Percentiles rank a stretch among this genome's conserved stretches.
Conservation (phyloP, 2,797 vertebrate species). For the Anguilla obscura region DNA sequence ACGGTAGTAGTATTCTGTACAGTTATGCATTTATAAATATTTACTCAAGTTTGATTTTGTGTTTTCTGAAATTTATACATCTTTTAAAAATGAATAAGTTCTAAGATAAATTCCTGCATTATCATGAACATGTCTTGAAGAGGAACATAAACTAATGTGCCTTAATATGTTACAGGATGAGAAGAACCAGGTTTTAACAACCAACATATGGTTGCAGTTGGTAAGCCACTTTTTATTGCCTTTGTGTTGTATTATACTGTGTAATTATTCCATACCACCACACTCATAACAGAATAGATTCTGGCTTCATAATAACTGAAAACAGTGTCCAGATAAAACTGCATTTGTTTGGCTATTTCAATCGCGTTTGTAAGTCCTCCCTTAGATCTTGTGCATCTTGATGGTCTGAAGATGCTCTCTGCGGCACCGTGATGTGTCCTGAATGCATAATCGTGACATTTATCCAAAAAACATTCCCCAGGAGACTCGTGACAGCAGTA, state of each 20-base stretch:
- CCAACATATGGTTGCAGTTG: constrained; percentile 93
- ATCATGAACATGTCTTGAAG: neutral
- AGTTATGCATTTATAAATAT: neutral
- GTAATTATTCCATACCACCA: neutral
- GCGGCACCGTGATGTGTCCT: neutral
- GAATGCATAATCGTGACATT: constrained; percentile 32
- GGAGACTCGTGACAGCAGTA: neutral
- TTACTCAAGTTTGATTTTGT: neutral
- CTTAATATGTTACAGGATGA: constrained; percentile 80
- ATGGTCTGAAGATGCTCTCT: neutral
- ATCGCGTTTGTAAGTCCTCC: neutral
- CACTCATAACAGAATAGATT: neutral
- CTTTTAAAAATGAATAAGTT: neutral
- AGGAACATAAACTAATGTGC: neutral
- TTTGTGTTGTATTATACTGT: neutral
- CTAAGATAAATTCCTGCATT: neutral
- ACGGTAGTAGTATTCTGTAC: neutral
- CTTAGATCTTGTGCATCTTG: neutral
- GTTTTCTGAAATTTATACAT: neutral
- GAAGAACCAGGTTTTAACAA: constrained; percentile 95
- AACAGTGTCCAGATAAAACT: neutral
- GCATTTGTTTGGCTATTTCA: neutral
- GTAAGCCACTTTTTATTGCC: constrained; percentile 69
- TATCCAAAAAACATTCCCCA: constrained; percentile 26
- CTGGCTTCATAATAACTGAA: neutral